Base-by-base conservation (phyloP, 2,888 invertebrate species). In the Tetheella fluctuosa region DNA sequence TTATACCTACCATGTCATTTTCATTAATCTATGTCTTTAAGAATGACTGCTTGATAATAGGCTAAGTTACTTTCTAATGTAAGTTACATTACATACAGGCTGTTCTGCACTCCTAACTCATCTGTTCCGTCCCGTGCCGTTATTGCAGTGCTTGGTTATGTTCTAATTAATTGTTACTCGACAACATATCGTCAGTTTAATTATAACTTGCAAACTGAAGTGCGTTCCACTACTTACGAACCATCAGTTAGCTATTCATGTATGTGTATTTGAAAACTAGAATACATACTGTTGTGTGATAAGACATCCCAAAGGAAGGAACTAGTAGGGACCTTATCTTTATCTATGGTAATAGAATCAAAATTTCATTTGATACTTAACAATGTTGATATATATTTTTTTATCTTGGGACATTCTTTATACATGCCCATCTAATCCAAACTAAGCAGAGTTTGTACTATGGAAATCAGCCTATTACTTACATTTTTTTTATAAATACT, bases 111-210 rank as follows among this genome's bases (percentile, higher is more conserved):
- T 71, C 70, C 70, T 70, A 67, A 73, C 80, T 81, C 84, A 83
- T 85, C 80, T 73, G 71, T 82, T 80, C 79, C 73, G 69, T 76
- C 76, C 66, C 65, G 65, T 68, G 64, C 74, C 74, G 80, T 79
- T 85, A 85, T 84, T 81, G 79, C 83, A 68, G 68, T 71, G 66
- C 75, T 79, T 80, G 80, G 82, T 81, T 83, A 80, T 78, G 75
- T 68, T 76, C 81, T 86, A 86, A 90, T 88, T 88, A 87, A 87
- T 88, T 86, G 84, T 82, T 80, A 70, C 76, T 77, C 64, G 77
- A 70, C 77, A 80, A 81, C 78, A 79, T 80, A 83, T 83, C 79
- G 82, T 81, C 84, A 83, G 80, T 85, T 86, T 84, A 85, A 88
- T 88, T 84, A 86, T 78, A 83, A 84, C 73, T 85, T 85, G 80